Conservation (phyloP, 92 coral and sea anemone species). For the Micromussa lordhowensis region DNA sequence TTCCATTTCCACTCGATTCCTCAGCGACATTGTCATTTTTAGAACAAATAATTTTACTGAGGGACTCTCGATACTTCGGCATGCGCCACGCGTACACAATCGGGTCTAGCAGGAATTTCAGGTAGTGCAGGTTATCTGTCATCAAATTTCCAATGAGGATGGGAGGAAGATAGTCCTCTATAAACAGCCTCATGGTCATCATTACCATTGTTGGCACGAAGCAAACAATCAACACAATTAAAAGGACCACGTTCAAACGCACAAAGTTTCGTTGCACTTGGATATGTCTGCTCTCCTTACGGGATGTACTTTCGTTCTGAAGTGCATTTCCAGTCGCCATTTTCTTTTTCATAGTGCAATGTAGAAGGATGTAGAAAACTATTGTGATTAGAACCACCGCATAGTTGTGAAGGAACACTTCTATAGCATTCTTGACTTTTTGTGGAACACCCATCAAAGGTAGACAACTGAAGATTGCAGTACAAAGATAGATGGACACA, state of each 20-base stretch:
- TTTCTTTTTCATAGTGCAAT: conserved; percentile 8
- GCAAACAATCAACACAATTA: not conserved
- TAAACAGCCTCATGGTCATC: not conserved
- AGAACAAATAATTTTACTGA: not conserved
- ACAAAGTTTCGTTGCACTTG: conserved; percentile 27
- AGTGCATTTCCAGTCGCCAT: conserved; percentile 15
- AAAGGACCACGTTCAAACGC: not conserved
- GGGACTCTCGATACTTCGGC: not conserved
- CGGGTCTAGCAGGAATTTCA: conserved; percentile 9
- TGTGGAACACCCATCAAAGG: conserved; percentile 15
- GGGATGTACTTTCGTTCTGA: not conserved
- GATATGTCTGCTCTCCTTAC: not conserved
- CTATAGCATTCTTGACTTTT: not conserved
- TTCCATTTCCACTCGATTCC: not conserved
- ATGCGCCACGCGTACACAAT: conserved; percentile 17
- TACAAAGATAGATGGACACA: not conserved
- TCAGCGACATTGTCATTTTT: not conserved
- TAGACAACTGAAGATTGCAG: not conserved
- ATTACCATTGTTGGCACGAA: not conserved
- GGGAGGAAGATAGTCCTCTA: not conserved
- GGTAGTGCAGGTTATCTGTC: conserved; percentile 26
- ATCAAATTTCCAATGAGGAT: conserved; percentile 2
- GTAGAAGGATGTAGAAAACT: conserved; percentile 9
- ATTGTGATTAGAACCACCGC: not conserved
- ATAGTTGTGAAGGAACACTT: not conserved